Evolutionary conservation across 2,888 invertebrate species (phyloP).

Genomic region (Pristionchus fissidentatus): DNA sequence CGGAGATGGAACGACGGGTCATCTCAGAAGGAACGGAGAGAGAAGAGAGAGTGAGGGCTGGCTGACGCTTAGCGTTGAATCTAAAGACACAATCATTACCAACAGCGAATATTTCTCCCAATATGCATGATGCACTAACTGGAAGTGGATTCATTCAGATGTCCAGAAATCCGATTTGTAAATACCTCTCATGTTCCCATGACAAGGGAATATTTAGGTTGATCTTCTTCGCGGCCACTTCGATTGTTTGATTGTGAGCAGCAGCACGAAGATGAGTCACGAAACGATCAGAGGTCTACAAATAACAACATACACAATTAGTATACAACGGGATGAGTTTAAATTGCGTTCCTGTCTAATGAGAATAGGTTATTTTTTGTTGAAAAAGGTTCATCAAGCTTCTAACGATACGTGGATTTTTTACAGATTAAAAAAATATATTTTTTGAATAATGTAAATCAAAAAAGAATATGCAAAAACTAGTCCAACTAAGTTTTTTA

Average conservation of each 20-base stretch:
- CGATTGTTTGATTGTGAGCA: constrained; percentile 55
- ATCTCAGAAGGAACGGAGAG: constrained; percentile 78
- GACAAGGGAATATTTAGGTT: constrained; percentile 83
- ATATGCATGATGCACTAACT: neutral
- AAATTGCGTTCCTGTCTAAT: too few relatives aligned
- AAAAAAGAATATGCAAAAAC: too few relatives aligned
- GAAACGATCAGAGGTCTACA: constrained; percentile 20
- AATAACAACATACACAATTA: neutral
- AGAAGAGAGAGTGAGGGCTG: constrained; percentile 91
- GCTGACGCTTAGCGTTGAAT: constrained; percentile 90
- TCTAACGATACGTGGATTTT: too few relatives aligned
- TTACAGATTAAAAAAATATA: too few relatives aligned
- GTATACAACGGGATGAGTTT: too few relatives aligned
- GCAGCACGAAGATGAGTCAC: constrained; percentile 50
- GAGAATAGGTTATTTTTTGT: too few relatives aligned
- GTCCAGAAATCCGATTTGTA: too few relatives aligned
- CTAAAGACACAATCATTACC: constrained; percentile 75
- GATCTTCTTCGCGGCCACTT: constrained; percentile 88
- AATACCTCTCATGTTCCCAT: constrained; percentile 93
- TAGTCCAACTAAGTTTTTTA: too few relatives aligned
- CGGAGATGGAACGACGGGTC: constrained; percentile 73
- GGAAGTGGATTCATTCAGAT: neutral
- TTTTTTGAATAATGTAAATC: too few relatives aligned
- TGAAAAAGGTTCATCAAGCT: too few relatives aligned
- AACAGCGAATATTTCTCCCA: neutral